Evolutionary conservation across 1,140 invertebrate genomes (phyloP), one percentile per base, ranked within the genome.

Genomic region (Cydia fagiglandana): DNA sequence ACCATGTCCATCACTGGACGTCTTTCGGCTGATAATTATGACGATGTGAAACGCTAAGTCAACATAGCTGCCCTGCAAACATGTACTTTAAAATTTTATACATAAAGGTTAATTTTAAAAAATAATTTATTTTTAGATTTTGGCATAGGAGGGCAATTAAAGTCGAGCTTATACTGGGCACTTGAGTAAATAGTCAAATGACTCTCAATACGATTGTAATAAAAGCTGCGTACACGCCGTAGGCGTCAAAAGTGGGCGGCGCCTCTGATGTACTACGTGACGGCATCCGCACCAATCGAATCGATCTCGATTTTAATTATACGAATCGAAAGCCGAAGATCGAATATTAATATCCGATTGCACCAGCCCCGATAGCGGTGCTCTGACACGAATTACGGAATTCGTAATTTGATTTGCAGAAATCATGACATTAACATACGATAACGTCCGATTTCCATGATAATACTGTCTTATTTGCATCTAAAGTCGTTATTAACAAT

Each of bases 241-340:
- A 90, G 89, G 89, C 89, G 89, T 90, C 86, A 87, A 90, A 90
- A 91, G 88, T 88, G 83, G 89, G 89, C 88, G 89, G 86, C 77
- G 79, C 85, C 81, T 84, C 77, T 84, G 88, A 88, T 85, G 83
- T 83, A 84, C 84, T 84, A 90, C 89, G 88, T 90, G 87, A 91
- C 89, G 87, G 88, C 87, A 89, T 89, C 86, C 86, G 81, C 78
- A 78, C 87, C 88, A 91, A 90, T 90, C 88, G 83, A 77, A 90
- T 86, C 85, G 84, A 91, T 90, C 85, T 90, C 87, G 83, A 89
- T 91, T 89, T 90, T 91, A 91, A 91, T 91, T 91, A 91, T 91
- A 90, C 86, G 87, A 89, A 89, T 90, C 87, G 85, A 84, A 81
- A 84, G 83, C 75, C 78, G 79, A 84, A 85, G 86, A 87, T 89